Evolutionary conservation across 2,888 invertebrate genomes (phyloP).

Genomic region (Dascillus cervinus): DNA sequence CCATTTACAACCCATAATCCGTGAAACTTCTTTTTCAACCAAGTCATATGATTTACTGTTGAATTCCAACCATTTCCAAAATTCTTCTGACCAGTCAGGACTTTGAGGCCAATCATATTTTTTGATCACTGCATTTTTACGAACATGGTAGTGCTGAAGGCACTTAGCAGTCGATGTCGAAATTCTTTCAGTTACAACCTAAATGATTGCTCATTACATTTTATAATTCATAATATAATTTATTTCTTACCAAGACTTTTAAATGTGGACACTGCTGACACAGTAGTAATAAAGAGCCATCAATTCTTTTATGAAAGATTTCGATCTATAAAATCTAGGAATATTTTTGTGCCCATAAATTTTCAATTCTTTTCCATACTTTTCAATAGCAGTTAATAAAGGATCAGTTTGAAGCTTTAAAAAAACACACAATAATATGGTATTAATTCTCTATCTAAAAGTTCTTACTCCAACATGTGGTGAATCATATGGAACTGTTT

Average conservation of each 20-base stretch:
- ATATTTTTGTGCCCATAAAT: slow-evolving; percentile 62
- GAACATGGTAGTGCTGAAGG: slow-evolving; percentile 54
- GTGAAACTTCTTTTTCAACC: slow-evolving; percentile 61
- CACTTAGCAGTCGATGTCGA: slow-evolving; percentile 67
- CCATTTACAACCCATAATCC: slow-evolving; percentile 61
- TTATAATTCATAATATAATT: too few species aligned
- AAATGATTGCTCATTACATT: slow-evolving; percentile 4
- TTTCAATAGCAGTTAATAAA: slow-evolving; percentile 51
- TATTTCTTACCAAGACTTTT: slow-evolving; percentile 54
- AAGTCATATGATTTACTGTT: slow-evolving; percentile 55
- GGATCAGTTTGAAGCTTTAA: slow-evolving; percentile 44
- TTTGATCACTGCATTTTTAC: slow-evolving; percentile 64
- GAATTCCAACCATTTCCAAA: slow-evolving; percentile 56
- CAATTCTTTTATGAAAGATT: slow-evolving; percentile 64
- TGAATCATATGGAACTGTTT: slow-evolving; percentile 56
- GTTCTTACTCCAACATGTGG: slow-evolving; percentile 52
- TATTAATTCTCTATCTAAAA: too few species aligned
- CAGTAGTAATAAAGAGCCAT: slow-evolving; percentile 58
- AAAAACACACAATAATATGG: slow-evolving; percentile 11
- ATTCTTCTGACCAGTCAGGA: slow-evolving; percentile 60
- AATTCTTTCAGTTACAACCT: slow-evolving; percentile 67
- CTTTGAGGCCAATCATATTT: slow-evolving; percentile 62
- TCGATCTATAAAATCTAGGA: slow-evolving; percentile 58
- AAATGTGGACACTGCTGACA: slow-evolving; percentile 59
- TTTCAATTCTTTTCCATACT: slow-evolving; percentile 54